Percentiles rank a stretch among this genome's conserved stretches.
Evolutionary conservation across 2,797 vertebrate species (phyloP).

Genomic region (Pseudomugil tenellus): DNA sequence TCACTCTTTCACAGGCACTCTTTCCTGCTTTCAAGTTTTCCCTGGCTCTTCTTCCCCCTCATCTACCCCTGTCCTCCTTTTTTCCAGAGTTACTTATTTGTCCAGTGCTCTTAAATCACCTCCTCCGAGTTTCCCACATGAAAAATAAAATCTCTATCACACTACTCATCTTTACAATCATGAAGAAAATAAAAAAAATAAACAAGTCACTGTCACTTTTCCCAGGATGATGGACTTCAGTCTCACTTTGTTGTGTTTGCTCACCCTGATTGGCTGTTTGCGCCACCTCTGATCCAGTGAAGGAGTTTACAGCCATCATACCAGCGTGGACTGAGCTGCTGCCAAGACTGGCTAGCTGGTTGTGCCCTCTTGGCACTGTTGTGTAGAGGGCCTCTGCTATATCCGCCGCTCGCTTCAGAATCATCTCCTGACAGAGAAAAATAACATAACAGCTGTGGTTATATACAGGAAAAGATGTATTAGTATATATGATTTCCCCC

Average conservation of each 20-base stretch:
- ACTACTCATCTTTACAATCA: conserved; percentile 29
- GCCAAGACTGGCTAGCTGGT: conserved; percentile 90
- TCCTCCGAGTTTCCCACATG: conserved; percentile 60
- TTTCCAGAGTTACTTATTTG: conserved; percentile 46
- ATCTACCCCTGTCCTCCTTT: conserved; percentile 46
- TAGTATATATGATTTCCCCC: conserved; percentile 3
- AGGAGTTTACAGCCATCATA: conserved; percentile 97
- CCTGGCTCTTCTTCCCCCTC: conserved; percentile 27
- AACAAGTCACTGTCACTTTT: conserved; percentile 37
- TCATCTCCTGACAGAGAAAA: conserved; percentile 87
- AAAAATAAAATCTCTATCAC: conserved; percentile 55
- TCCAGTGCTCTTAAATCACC: conserved; percentile 53
- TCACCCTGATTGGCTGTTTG: conserved; percentile 96
- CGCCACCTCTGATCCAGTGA: conserved; percentile 91
- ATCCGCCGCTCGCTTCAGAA: conserved; percentile 94
- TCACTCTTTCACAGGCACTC: conserved; percentile 62
- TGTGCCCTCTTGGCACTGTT: conserved; percentile 93
- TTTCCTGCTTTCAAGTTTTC: conserved; percentile 51
- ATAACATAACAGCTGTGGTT: conserved; percentile 37
- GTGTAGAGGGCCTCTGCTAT: conserved; percentile 96
- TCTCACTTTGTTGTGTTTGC: conserved; percentile 40
- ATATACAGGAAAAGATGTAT: conserved; percentile 25
- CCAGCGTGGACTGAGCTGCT: conserved; percentile 92
- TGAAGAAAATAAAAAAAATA: conserved; percentile 14
- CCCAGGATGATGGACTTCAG: conserved; percentile 24